Evolutionary conservation across 2,113 vertebrate species (phyloP).

Genomic region (Numenius arquata): DNA sequence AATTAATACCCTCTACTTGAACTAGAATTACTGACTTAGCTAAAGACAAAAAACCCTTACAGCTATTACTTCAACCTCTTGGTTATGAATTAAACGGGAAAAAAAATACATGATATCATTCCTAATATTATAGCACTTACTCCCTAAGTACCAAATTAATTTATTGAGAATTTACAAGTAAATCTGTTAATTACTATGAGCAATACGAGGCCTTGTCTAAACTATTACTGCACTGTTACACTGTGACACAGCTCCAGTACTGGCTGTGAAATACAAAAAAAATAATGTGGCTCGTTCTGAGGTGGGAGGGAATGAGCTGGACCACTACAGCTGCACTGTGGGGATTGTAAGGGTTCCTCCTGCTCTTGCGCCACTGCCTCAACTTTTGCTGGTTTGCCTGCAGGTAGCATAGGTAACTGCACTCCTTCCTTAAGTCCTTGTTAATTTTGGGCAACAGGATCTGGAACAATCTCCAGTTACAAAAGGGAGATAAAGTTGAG

Average conservation of each 20-base stretch:
- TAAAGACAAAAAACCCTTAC: neutral
- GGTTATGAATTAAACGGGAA: slow-evolving; percentile 4
- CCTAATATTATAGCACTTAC: slow-evolving; percentile 21
- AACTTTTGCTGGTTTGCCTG: neutral
- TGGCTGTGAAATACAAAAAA: neutral
- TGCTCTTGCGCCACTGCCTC: neutral
- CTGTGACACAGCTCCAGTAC: neutral
- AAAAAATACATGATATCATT: neutral
- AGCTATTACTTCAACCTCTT: slow-evolving; percentile 16
- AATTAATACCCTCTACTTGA: slow-evolving; percentile 51
- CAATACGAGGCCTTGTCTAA: neutral
- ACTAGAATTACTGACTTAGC: slow-evolving; percentile 36
- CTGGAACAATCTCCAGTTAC: neutral
- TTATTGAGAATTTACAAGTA: slow-evolving; percentile 40
- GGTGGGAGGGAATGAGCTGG: neutral
- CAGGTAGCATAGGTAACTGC: neutral
- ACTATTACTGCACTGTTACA: neutral
- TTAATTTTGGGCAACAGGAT: neutral
- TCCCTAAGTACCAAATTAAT: slow-evolving; percentile 20
- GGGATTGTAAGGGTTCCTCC: neutral
- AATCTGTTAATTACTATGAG: slow-evolving; percentile 53
- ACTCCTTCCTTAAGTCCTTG: neutral
- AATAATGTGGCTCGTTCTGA: neutral
- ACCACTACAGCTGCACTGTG: neutral
- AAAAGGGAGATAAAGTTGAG: neutral